A percentile compares a stretch with the other conserved stretches of the same genome.
Evolutionary conservation across 2,888 invertebrate species (phyloP).

Genomic region (Trilocha varians): DNA sequence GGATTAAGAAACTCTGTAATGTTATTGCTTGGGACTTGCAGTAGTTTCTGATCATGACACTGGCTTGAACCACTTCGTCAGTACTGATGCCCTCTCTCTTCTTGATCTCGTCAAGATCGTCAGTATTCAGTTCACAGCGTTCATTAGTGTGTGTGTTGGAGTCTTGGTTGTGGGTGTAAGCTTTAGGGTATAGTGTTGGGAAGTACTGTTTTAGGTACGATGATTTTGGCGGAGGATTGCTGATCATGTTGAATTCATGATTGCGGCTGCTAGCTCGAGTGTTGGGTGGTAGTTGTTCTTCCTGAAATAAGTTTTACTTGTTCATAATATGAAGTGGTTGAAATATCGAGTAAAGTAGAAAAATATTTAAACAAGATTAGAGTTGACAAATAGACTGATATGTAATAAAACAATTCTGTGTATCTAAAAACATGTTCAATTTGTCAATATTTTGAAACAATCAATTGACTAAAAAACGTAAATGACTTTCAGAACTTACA

Average conservation of each 20-base stretch:
- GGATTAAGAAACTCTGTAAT: constrained; percentile 24
- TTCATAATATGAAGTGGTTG: neutral
- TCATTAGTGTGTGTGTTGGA: constrained; percentile 15
- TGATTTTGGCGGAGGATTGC: constrained; percentile 31
- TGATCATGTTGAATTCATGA: constrained; percentile 35
- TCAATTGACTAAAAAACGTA: no score
- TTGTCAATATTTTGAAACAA: no score
- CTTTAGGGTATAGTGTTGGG: constrained; percentile 32
- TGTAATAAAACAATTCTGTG: no score
- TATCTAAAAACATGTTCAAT: no score
- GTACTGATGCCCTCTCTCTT: constrained; percentile 22
- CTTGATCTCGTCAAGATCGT: constrained; percentile 26
- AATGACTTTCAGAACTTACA: no score
- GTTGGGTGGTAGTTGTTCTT: constrained; percentile 28
- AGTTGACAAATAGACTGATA: no score
- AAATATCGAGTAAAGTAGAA: neutral
- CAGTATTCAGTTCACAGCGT: constrained; percentile 26
- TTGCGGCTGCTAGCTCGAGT: constrained; percentile 33
- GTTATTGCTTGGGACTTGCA: constrained; percentile 28
- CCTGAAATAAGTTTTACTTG: constrained; percentile 24
- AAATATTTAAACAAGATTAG: no score
- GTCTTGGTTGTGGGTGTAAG: constrained; percentile 1
- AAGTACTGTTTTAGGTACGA: constrained; percentile 23
- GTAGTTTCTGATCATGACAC: constrained; percentile 35
- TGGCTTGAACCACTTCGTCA: constrained; percentile 32